phyloP scores from a whole-genome alignment of 2,888 invertebrate genomes.

The Odontocerum albicorne region DNA sequence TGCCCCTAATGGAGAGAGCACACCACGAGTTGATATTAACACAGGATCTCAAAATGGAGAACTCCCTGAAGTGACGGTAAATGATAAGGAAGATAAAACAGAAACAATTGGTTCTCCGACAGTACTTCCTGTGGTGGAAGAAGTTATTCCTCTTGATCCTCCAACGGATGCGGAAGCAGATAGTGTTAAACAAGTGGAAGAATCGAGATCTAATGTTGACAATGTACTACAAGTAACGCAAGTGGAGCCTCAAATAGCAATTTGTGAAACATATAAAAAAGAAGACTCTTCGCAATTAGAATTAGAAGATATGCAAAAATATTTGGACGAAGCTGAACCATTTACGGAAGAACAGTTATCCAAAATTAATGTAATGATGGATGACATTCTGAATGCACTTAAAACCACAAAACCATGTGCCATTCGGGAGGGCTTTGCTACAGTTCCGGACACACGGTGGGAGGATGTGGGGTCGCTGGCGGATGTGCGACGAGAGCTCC shows the following conservation, averaged over 20 bases:
- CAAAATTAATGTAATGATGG: constrained; percentile 68
- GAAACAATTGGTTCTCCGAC: background rate
- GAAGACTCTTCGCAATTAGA: constrained; percentile 4
- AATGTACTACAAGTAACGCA: background rate
- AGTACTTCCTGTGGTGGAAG: background rate
- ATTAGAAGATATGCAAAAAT: constrained; percentile 33
- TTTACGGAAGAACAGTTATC: constrained; percentile 64
- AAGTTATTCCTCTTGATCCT: background rate
- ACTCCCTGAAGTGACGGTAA: constrained; percentile 17
- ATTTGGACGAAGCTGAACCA: constrained; percentile 63
- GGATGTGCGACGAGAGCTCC: constrained; percentile 85
- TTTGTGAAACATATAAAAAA: constrained; percentile 8
- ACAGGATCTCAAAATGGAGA: constrained; percentile 13
- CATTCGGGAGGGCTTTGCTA: constrained; percentile 95
- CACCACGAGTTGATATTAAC: background rate
- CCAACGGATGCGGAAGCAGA: background rate
- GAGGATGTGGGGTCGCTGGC: constrained; percentile 91
- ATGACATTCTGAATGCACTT: constrained; percentile 77
- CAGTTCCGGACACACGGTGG: constrained; percentile 97
- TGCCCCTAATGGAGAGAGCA: background rate
- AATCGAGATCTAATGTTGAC: background rate
- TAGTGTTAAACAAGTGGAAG: too few species aligned
- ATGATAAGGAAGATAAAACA: background rate
- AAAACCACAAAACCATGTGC: constrained; percentile 88
- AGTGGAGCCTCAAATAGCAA: constrained; percentile 7